Conservation (phyloP, 1,140 invertebrate genomes). For the Drosophila orena region DNA sequence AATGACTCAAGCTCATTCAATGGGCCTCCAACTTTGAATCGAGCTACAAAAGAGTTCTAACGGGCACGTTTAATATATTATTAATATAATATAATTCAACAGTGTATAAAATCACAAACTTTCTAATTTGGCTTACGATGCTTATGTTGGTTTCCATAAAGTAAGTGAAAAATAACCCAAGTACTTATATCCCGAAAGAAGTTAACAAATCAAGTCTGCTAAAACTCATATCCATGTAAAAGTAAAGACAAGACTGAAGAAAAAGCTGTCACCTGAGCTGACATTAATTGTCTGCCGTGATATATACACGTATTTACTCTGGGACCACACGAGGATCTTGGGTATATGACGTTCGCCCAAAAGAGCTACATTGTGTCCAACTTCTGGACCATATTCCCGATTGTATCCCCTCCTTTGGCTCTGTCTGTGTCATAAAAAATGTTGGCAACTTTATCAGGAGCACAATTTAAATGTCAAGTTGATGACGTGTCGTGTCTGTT, state of each 20-base stretch:
- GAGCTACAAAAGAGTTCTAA: slow-evolving; percentile 34
- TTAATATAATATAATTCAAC: too few relatives aligned
- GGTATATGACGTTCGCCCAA: slow-evolving; percentile 62
- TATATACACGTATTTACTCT: slow-evolving; percentile 56
- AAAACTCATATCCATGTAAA: slow-evolving; percentile 27
- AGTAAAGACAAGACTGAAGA: slow-evolving; percentile 14
- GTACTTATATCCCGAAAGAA: neutral
- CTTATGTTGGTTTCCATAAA: neutral
- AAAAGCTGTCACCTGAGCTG: slow-evolving; percentile 63
- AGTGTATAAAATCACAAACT: neutral
- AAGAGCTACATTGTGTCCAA: slow-evolving; percentile 46
- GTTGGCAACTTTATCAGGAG: slow-evolving; percentile 81
- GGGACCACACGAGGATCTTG: slow-evolving; percentile 58
- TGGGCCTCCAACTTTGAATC: slow-evolving; percentile 12
- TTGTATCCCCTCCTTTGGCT: neutral
- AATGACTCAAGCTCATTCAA: slow-evolving; percentile 58
- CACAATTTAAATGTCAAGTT: slow-evolving; percentile 80
- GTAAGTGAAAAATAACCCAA: neutral
- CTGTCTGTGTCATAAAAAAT: slow-evolving; percentile 47
- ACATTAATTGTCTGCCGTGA: slow-evolving; percentile 72
- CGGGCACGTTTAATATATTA: neutral
- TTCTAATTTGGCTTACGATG: neutral
- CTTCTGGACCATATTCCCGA: slow-evolving; percentile 12
- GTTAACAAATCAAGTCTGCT: neutral
- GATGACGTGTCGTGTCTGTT: slow-evolving; percentile 78